Evolutionary conservation across 2,797 vertebrate species (phyloP).

Genomic region (Ctenochaetus hawaiiensis): DNA sequence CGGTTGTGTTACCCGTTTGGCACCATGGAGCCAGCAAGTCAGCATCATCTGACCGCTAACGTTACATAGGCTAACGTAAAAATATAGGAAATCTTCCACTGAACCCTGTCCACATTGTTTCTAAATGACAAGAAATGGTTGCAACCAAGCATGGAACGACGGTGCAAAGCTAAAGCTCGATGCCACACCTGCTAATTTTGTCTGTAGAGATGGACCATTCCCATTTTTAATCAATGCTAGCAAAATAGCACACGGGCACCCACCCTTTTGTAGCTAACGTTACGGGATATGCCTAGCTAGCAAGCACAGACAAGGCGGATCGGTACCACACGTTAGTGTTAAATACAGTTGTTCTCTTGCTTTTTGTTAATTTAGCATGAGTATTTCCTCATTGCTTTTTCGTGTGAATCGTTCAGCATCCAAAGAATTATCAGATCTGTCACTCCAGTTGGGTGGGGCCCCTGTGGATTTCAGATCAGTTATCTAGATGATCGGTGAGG

Average conservation of each 20-base stretch:
- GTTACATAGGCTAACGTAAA: not conserved
- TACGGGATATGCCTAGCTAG: conserved; percentile 33
- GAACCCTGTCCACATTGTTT: no score
- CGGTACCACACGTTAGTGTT: not conserved
- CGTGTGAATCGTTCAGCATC: not conserved
- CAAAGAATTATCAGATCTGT: not conserved
- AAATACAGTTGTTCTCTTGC: not conserved
- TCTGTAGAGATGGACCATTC: conserved; percentile 37
- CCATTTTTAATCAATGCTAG: conserved; percentile 45
- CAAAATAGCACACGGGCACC: conserved; percentile 33
- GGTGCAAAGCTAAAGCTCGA: conserved; percentile 4
- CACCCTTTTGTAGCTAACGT: conserved; percentile 52
- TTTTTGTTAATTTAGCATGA: no score
- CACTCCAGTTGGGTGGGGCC: conserved; percentile 77
- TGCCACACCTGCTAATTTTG: conserved; percentile 59
- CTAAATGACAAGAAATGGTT: not conserved
- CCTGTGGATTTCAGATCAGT: conserved; percentile 47
- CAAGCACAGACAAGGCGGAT: conserved; percentile 1
- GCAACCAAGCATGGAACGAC: not conserved
- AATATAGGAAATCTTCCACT: not conserved
- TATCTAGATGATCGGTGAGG: conserved; percentile 22
- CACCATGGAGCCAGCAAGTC: conserved; percentile 35
- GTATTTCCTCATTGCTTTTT: not conserved
- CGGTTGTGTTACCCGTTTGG: conserved; percentile 35
- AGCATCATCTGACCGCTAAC: conserved; percentile 33